Conservation (phyloP, 2,113 vertebrate species). For the Terrapene triunguis region DNA sequence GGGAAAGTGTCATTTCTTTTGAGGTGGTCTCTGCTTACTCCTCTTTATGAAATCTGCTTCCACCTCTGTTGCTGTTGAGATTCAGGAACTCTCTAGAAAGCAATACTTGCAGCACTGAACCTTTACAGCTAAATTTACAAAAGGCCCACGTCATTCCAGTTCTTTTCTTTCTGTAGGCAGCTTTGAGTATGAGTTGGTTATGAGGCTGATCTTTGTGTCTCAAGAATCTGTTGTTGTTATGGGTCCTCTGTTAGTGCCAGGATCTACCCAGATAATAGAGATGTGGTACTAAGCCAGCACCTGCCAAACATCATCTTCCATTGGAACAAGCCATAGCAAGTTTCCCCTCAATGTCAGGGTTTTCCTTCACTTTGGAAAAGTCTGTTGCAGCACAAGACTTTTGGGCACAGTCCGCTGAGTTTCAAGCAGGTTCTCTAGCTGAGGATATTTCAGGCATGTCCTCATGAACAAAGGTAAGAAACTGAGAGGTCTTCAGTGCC, state of each 20-base stretch:
- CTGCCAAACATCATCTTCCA: neutral
- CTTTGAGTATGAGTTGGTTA: neutral
- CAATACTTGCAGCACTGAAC: neutral
- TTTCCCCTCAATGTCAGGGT: neutral
- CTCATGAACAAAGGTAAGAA: neutral
- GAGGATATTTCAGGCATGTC: neutral
- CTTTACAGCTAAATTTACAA: neutral
- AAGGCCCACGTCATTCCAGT: neutral
- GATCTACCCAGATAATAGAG: neutral
- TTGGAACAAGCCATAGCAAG: neutral
- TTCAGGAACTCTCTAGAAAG: neutral
- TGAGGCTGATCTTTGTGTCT: neutral
- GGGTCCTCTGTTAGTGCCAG: neutral
- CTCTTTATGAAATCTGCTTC: neutral
- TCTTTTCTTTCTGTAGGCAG: neutral
- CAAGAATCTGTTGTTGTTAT: neutral
- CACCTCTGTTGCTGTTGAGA: neutral
- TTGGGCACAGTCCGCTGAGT: neutral
- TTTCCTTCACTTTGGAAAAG: neutral
- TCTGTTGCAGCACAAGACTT: neutral
- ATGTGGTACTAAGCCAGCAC: neutral
- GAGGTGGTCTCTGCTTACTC: neutral
- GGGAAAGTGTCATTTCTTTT: neutral
- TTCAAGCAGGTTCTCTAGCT: neutral
- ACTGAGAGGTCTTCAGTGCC: neutral